These are phyloP conservation scores for Rosalia funebris DNA, from an alignment of 2,888 invertebrate genomes.

Conservation along the genomic window DNA sequence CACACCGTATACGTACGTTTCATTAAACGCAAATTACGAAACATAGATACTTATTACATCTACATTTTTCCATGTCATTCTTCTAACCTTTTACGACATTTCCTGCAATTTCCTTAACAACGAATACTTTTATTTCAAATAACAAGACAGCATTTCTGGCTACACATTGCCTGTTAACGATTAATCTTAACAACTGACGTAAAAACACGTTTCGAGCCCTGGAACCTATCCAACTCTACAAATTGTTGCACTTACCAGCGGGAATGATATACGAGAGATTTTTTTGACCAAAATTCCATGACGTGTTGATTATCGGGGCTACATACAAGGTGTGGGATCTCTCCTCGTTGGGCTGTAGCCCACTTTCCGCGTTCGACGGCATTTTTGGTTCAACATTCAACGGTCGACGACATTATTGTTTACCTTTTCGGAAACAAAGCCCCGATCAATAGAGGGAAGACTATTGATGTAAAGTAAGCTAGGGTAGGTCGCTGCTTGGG, in stretches of 20 bases:
- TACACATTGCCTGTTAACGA: no score
- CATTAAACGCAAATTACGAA: no score
- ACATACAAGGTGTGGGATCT: slow-evolving; percentile 59
- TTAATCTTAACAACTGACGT: no score
- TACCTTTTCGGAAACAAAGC: slow-evolving; percentile 5
- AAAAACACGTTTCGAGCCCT: no score
- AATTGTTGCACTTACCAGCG: slow-evolving; percentile 52
- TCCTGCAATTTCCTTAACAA: no score
- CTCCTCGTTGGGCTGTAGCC: slow-evolving; percentile 60
- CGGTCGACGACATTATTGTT: not conserved
- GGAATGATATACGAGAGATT: slow-evolving; percentile 62
- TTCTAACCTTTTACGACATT: no score
- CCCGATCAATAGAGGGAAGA: slow-evolving; percentile 11
- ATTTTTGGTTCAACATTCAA: slow-evolving; percentile 34
- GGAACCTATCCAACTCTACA: not conserved
- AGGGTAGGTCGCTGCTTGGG: not conserved
- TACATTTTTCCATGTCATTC: no score
- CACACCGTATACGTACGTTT: no score
- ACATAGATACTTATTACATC: no score
- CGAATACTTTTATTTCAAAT: no score
- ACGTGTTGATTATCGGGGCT: slow-evolving; percentile 56
- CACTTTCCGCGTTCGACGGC: slow-evolving; percentile 52
- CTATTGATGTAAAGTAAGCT: not conserved
- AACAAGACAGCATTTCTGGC: no score
- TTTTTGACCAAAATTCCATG: slow-evolving; percentile 57